These are phyloP conservation scores for Hypomecis punctinalis DNA, from an alignment of 2,888 invertebrate genomes.

Conservation along the genomic window DNA sequence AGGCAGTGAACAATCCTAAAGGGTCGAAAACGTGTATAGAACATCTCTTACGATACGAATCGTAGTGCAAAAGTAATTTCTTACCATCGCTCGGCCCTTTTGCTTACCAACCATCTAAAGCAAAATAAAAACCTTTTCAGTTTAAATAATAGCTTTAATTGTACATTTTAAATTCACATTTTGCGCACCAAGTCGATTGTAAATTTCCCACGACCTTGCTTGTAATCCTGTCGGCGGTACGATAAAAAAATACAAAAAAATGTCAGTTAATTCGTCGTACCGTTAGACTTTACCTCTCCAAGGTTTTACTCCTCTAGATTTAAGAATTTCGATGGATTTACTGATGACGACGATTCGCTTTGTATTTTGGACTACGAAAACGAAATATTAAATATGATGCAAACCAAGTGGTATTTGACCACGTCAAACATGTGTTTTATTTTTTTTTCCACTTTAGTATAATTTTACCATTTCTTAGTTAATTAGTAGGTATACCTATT, in stretches of 20 bases:
- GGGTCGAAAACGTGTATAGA: neutral
- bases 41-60: too few relatives aligned
- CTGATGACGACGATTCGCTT: conserved; percentile 1
- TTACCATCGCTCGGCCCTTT: too few relatives aligned
- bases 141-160: neutral
- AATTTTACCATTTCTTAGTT: too few relatives aligned
- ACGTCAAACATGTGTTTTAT: conserved; percentile 9
- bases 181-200: neutral
- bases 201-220: neutral
- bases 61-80: too few relatives aligned
- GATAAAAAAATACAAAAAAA: conserved; percentile 19
- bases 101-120: too few relatives aligned
- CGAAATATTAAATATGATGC: neutral
- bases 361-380: conserved; percentile 1
- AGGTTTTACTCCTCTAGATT: conserved; percentile 19
- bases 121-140: neutral
- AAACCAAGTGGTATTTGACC: conserved; percentile 7
- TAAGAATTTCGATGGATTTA: conserved; percentile 14
- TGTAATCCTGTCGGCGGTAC: conserved; percentile 10
- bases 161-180: neutral
- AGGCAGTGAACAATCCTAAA: neutral
- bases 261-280: neutral
- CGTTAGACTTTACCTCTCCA: conserved; percentile 5
- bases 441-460: neutral
- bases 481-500: too few relatives aligned